Evolutionary conservation across 2,113 vertebrate species (phyloP).

Genomic region (Calidris pugnax): DNA sequence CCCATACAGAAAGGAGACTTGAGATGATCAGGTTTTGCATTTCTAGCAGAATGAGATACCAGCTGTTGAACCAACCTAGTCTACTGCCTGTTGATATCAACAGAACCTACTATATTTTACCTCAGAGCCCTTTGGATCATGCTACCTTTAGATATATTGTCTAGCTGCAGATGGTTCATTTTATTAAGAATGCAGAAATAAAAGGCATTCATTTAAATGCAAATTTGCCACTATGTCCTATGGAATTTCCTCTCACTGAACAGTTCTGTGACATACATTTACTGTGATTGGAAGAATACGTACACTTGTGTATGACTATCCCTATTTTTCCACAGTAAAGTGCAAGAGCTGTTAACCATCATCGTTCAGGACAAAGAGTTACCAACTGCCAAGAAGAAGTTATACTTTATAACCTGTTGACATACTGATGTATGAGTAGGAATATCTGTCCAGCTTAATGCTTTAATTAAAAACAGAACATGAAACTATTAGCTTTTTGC

Average conservation of each 20-base stretch:
- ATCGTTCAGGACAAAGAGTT: not conserved
- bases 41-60: not conserved
- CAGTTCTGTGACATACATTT: not conserved
- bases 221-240: not conserved
- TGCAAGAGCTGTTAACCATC: not conserved
- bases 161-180: not conserved
- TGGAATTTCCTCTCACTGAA: not conserved
- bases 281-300: not conserved
- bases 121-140: not conserved
- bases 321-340: not conserved
- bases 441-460: not conserved
- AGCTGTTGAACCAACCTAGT: not conserved
- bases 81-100: not conserved
- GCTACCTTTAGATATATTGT: not conserved
- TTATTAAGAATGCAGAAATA: constrained; percentile 1
- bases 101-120: not conserved
- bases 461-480: not conserved
- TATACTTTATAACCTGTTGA: not conserved
- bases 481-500: not conserved
- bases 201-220: constrained; percentile 10
- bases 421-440: not conserved
- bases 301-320: not conserved
- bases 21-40: not conserved
- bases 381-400: not conserved
- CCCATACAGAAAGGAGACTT: not conserved